Percentiles rank a stretch among this genome's conserved stretches.
Evolutionary conservation across 2,797 vertebrate genomes (phyloP).

Genomic region (Oophaga sylvatica): DNA sequence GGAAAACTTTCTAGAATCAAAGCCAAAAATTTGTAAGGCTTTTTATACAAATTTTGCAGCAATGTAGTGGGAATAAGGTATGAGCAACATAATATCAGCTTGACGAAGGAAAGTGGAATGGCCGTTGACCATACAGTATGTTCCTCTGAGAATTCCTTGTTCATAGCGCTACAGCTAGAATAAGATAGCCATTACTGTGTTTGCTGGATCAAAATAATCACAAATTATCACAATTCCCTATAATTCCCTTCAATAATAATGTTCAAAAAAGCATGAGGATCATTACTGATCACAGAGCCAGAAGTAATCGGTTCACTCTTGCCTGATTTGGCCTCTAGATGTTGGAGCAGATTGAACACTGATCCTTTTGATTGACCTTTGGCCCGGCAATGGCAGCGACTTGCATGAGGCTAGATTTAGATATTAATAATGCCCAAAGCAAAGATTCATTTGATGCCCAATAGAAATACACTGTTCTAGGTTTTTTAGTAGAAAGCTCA

Average conservation of each 20-base stretch:
- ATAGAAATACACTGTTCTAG: neutral
- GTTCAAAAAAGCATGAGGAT: constrained; percentile 16
- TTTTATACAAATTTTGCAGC: neutral
- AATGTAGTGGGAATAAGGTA: neutral
- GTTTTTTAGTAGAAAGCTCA: too few species aligned
- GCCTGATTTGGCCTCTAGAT: constrained; percentile 3
- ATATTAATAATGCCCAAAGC: neutral
- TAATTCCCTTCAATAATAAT: constrained; percentile 21
- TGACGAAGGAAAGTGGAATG: neutral
- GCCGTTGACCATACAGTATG: neutral
- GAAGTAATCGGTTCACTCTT: constrained; percentile 6
- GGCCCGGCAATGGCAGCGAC: neutral
- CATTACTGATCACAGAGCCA: constrained; percentile 12
- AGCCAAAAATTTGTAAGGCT: neutral
- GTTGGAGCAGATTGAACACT: constrained; percentile 8
- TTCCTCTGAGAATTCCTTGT: neutral
- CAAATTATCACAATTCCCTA: constrained; percentile 25
- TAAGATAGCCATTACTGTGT: neutral
- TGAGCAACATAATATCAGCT: neutral
- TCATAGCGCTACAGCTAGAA: neutral
- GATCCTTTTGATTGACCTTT: neutral
- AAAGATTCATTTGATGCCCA: neutral
- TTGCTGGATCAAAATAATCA: constrained; percentile 28
- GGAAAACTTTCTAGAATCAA: neutral
- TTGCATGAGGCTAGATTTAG: neutral